Percentiles rank a stretch among this genome's conserved stretches.
Evolutionary conservation across 2,797 vertebrate genomes (phyloP).

Genomic region (Spondyliosoma cantharus): DNA sequence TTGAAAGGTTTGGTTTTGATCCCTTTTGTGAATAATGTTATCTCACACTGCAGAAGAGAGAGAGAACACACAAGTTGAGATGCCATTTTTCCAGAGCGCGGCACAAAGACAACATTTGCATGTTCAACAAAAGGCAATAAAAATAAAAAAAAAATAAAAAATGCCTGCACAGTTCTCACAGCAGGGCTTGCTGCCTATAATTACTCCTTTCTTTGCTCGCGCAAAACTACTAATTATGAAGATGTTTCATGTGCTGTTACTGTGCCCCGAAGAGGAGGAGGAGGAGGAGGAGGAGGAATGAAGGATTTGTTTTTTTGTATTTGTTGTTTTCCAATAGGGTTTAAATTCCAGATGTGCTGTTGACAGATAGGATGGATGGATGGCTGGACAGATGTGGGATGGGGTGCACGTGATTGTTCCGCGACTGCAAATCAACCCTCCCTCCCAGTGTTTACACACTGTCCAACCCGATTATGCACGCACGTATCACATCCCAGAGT

Average conservation of each 20-base stretch:
- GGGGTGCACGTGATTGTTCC: slow-evolving; percentile 57
- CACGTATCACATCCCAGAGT: slow-evolving; percentile 59
- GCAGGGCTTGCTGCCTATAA: slow-evolving; percentile 45
- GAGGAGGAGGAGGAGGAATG: neutral
- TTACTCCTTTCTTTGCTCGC: slow-evolving; percentile 52
- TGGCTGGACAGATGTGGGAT: slow-evolving; percentile 14
- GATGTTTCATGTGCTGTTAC: slow-evolving; percentile 59
- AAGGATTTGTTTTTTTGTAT: neutral
- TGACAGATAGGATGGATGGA: slow-evolving; percentile 1
- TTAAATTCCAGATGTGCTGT: neutral
- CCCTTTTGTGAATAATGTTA: neutral
- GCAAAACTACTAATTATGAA: slow-evolving; percentile 65
- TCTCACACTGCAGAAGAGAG: neutral
- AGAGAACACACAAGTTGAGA: slow-evolving; percentile 22
- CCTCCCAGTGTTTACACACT: slow-evolving; percentile 67
- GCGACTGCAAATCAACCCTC: slow-evolving; percentile 43
- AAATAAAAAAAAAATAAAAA: neutral
- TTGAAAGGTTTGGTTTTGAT: slow-evolving; percentile 5
- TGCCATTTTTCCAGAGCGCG: slow-evolving; percentile 10
- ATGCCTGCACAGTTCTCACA: slow-evolving; percentile 41
- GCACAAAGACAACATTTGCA: slow-evolving; percentile 45
- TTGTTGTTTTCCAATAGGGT: no score
- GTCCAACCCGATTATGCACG: slow-evolving; percentile 53
- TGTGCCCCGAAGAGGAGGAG: slow-evolving; percentile 27
- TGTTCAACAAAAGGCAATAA: slow-evolving; percentile 55